Evolutionary conservation across 2,888 invertebrate species (phyloP).

Genomic region (Congeria kusceri): DNA sequence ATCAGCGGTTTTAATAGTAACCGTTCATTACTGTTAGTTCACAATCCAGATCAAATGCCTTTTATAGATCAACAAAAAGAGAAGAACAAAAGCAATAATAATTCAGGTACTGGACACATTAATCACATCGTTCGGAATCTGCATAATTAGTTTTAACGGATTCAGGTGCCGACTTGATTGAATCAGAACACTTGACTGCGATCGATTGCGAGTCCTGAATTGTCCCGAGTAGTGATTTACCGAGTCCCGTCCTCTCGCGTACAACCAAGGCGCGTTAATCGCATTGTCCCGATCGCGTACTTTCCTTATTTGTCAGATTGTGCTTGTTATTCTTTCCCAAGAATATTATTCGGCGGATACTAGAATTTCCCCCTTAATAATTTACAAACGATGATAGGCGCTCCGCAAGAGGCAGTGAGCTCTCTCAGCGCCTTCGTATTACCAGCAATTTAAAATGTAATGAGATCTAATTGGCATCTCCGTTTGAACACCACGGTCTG

Average conservation of each 20-base stretch:
- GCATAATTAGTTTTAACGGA: slow-evolving; percentile 56
- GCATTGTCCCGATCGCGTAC: slow-evolving; percentile 44
- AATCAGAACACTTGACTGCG: slow-evolving; percentile 25
- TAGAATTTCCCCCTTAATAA: no score
- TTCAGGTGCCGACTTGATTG: slow-evolving; percentile 44
- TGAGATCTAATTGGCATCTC: slow-evolving; percentile 61
- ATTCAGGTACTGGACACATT: slow-evolving; percentile 54
- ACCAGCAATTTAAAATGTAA: slow-evolving; percentile 66
- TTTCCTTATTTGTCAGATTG: slow-evolving; percentile 27
- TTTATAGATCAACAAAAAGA: background rate
- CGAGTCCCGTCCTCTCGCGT: slow-evolving; percentile 12
- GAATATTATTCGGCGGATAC: no score
- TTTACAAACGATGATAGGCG: no score
- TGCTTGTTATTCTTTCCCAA: slow-evolving; percentile 12
- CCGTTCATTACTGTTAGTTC: no score
- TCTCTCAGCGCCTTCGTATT: slow-evolving; percentile 3
- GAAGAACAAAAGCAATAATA: slow-evolving; percentile 44
- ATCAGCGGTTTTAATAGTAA: no score
- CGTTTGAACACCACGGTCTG: slow-evolving; percentile 46
- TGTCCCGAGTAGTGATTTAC: slow-evolving; percentile 60
- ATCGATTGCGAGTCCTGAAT: slow-evolving; percentile 31
- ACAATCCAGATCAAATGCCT: no score
- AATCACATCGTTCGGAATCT: slow-evolving; percentile 43
- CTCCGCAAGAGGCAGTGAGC: no score
- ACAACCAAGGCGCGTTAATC: slow-evolving; percentile 39